Conservation (phyloP, 2,888 invertebrate species). For the Caenorhabditis sp. region DNA sequence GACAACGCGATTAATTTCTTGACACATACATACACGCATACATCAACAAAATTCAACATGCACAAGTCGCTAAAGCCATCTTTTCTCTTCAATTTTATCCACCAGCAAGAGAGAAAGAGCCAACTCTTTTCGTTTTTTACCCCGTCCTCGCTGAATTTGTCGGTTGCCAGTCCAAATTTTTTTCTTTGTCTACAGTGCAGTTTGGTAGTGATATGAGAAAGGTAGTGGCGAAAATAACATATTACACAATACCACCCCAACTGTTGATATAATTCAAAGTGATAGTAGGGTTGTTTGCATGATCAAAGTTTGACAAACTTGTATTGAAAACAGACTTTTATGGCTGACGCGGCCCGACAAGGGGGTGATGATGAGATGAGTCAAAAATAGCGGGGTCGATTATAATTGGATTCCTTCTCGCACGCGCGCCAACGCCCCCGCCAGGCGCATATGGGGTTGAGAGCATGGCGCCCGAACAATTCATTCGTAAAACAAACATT, state of each 20-base stretch:
- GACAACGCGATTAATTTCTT: slow-evolving; percentile 35
- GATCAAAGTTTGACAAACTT: slow-evolving; percentile 53
- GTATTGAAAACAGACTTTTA: slow-evolving; percentile 20
- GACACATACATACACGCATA: slow-evolving; percentile 4
- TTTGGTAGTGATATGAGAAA: slow-evolving; percentile 3
- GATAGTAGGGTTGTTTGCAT: slow-evolving; percentile 39
- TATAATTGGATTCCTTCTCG: slow-evolving; percentile 43
- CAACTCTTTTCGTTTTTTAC: neutral
- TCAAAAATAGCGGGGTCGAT: slow-evolving; percentile 39
- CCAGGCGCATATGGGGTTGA: slow-evolving; percentile 38
- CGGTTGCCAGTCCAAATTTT: neutral
- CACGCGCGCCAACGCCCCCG: slow-evolving; percentile 13
- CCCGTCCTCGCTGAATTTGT: neutral
- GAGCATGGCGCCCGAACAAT: slow-evolving; percentile 32
- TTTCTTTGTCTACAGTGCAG: neutral
- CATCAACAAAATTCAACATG: slow-evolving; percentile 3
- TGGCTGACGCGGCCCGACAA: neutral
- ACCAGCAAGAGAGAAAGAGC: too few relatives aligned
- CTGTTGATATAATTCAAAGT: slow-evolving; percentile 47
- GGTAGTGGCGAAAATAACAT: slow-evolving; percentile 23
- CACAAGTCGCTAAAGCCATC: neutral
- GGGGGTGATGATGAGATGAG: slow-evolving; percentile 24
- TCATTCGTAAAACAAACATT: slow-evolving; percentile 50
- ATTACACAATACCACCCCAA: slow-evolving; percentile 27
- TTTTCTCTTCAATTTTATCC: neutral